A percentile compares a stretch with the other conserved stretches of the same genome.
phyloP scores from a whole-genome alignment of 2,888 invertebrate genomes.

The Stenodera caucasica region DNA sequence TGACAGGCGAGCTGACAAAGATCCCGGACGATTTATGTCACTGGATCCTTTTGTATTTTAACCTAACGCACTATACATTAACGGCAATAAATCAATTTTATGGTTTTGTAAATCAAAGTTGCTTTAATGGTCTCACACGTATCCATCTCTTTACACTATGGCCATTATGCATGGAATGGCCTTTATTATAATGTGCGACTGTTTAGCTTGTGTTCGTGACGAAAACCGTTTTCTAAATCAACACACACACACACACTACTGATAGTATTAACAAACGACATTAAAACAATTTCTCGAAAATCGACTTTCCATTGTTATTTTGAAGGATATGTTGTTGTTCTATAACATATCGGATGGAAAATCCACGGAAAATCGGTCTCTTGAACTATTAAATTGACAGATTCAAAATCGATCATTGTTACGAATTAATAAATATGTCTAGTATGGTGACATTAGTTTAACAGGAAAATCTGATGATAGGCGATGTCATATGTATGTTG shows the following conservation, averaged over 20 bases:
- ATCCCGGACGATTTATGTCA: slow-evolving; percentile 56
- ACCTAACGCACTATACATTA: slow-evolving; percentile 57
- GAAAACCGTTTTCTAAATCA: slow-evolving; percentile 23
- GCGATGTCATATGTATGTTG: slow-evolving; percentile 3
- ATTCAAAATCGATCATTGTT: slow-evolving; percentile 8
- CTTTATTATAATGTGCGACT: slow-evolving; percentile 28
- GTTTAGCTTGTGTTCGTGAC: slow-evolving; percentile 28
- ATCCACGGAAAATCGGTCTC: neutral
- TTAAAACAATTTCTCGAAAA: neutral
- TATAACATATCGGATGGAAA: no score
- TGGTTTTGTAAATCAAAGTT: slow-evolving; percentile 57
- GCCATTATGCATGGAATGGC: slow-evolving; percentile 31
- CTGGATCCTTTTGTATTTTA: slow-evolving; percentile 55
- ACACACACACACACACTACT: no score
- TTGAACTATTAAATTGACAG: slow-evolving; percentile 7
- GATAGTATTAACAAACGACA: neutral
- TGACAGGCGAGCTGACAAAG: slow-evolving; percentile 54
- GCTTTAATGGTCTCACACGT: slow-evolving; percentile 51
- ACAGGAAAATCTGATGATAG: slow-evolving; percentile 4
- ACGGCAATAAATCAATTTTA: slow-evolving; percentile 58
- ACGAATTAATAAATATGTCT: slow-evolving; percentile 7
- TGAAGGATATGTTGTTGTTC: neutral
- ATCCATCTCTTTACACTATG: slow-evolving; percentile 32
- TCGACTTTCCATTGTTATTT: no score
- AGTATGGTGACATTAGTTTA: slow-evolving; percentile 6